phyloP scores from a whole-genome alignment of 2,113 vertebrate species.

The Neodon shergylaensis region DNA sequence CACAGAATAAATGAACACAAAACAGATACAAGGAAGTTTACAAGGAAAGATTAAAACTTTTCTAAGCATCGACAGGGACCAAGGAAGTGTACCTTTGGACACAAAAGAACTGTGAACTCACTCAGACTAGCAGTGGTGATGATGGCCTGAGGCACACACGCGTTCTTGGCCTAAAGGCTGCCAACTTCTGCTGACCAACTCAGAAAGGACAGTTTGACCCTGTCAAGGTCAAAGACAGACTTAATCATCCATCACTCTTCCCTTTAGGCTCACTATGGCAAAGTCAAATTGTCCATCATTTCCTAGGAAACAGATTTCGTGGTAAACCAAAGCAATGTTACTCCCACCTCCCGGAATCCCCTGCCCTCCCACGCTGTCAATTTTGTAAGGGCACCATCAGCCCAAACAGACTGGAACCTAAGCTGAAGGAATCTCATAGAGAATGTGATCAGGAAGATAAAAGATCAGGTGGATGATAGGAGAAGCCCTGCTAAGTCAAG shows the following conservation, averaged over 20 bases:
- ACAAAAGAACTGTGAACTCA: background rate
- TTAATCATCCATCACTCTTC: background rate
- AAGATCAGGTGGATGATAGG: fast-evolving
- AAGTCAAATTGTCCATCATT: background rate
- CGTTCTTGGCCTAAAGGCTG: fast-evolving
- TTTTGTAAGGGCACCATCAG: fast-evolving
- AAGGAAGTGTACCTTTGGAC: background rate
- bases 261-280: fast-evolving
- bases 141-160: too few species aligned
- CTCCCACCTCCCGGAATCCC: fast-evolving
- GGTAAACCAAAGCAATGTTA: background rate
- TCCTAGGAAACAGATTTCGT: background rate
- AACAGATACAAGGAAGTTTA: background rate
- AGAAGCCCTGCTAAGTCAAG: background rate
- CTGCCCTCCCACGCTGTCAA: too few species aligned
- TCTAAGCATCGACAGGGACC: fast-evolving
- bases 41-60: background rate
- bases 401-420: background rate
- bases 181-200: background rate
- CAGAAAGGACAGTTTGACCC: background rate
- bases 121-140: background rate
- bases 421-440: background rate
- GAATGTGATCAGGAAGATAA: background rate
- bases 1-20: background rate
- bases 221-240: background rate